Conservation (phyloP, 2,113 vertebrate species). For the Lates calcarifer region DNA sequence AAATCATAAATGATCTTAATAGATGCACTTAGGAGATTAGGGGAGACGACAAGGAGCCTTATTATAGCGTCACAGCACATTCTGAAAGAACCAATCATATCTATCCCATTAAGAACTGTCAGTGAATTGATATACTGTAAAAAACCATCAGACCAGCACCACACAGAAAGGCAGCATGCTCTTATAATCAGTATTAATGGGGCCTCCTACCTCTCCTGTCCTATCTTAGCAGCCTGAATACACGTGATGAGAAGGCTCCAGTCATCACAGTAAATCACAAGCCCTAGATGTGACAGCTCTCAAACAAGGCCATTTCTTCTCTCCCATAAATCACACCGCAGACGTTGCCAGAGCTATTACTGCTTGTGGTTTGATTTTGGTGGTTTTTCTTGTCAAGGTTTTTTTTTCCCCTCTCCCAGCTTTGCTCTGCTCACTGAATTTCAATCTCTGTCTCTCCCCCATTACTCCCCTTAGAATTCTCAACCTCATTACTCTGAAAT, state of each 20-base stretch:
- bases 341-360: slow-evolving; percentile 58
- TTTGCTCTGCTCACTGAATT: slow-evolving; percentile 47
- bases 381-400: background rate
- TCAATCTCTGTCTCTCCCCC: slow-evolving; percentile 30
- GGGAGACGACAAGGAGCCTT: slow-evolving; percentile 31
- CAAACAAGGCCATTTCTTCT: slow-evolving; percentile 72
- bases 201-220: slow-evolving; percentile 35
- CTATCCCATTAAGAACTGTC: slow-evolving; percentile 59
- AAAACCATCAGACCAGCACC: slow-evolving; percentile 19
- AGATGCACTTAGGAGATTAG: slow-evolving; percentile 71
- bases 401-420: background rate
- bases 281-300: slow-evolving; percentile 58
- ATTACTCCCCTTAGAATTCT: slow-evolving; percentile 34
- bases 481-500: slow-evolving; percentile 40
- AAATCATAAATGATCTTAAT: slow-evolving; percentile 68
- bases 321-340: slow-evolving; percentile 68
- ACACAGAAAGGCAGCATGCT: slow-evolving; percentile 44
- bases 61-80: slow-evolving; percentile 10
- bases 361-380: slow-evolving; percentile 45
- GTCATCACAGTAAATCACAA: slow-evolving; percentile 70
- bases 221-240: slow-evolving; percentile 41
- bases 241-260: slow-evolving; percentile 48
- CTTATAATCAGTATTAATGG: slow-evolving; percentile 73
- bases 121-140: slow-evolving; percentile 54
- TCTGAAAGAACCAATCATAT: slow-evolving; percentile 33